Base-by-base conservation (phyloP, 2,888 invertebrate species). In the Stenodema calcarata region DNA sequence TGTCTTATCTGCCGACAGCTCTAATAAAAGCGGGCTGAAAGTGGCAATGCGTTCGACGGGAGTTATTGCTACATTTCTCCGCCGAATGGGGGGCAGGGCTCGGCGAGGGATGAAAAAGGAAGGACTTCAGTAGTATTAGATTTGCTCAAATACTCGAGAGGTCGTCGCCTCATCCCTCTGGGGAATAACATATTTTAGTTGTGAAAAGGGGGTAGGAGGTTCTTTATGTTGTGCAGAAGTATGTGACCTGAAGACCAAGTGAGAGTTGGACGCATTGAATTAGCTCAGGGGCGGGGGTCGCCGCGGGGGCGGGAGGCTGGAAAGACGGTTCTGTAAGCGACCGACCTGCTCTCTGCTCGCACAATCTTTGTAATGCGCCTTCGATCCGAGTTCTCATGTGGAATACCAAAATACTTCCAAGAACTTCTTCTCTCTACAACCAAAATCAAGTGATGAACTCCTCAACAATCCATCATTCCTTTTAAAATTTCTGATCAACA, bases 161-260 rank as follows among this genome's bases (percentile, higher is more conserved):
- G 82, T 62, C 27, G 44, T 28, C 27, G 44, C 62, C 35, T 41
- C 82, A 23, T 62, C 62, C n/a, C 82, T 42, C 69, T 16, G 47
- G 62, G 62, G 35, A 69, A 82, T 69, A 54, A 82, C 70, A 69
- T 82, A 82, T 41, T 82, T 82, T n/a, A 82, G 82, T 82, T 42
- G 82, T 6, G 30, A 23, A 50, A 27, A 42, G 78, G 30, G 44
- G 30, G 4, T 3, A 27, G 23, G 35, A 28, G 62, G 54, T 82
- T 69, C 82, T 69, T 69, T 69, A 82, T 69, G 82, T 82, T 62
- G 54, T 69, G 70, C 69, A 82, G 82, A 82, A 82, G 82, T 82
- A 82, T 82, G 82, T 82, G 82, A 82, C 82, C 82, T 82, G 82
- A 12, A 82, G 44, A 30, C 47, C 70, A 35, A 82, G 42, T 18